These are phyloP conservation scores for Aeoliscus strigatus DNA, from an alignment of 2,797 vertebrate species.

Conservation along the genomic window DNA sequence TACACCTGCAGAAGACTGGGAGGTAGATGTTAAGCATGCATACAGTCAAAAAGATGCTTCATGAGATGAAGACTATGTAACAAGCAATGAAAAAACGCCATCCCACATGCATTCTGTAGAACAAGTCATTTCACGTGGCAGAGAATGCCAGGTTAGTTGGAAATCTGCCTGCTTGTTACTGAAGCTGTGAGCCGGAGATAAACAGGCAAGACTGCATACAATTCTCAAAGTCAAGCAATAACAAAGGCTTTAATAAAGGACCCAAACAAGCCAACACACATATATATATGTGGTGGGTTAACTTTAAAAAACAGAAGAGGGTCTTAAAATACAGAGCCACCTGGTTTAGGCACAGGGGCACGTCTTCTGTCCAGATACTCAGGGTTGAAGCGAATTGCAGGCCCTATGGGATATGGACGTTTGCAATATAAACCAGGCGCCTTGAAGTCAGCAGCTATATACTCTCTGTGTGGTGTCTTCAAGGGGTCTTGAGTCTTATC, in stretches of 20 bases:
- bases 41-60: conserved; percentile 32
- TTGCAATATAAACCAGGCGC: conserved; percentile 44
- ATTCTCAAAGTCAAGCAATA: conserved; percentile 35
- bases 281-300: conserved; percentile 18
- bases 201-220: conserved; percentile 45
- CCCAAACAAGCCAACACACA: conserved; percentile 28
- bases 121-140: conserved; percentile 26
- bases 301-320: conserved; percentile 28
- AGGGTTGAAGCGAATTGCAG: conserved; percentile 74
- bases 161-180: conserved; percentile 30
- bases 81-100: conserved; percentile 28
- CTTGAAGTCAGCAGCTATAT: conserved; percentile 27
- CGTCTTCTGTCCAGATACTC: conserved; percentile 76
- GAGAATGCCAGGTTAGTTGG: conserved; percentile 43
- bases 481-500: conserved; percentile 13
- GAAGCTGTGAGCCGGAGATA: conserved; percentile 36
- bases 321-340: conserved; percentile 60
- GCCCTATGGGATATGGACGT: conserved; percentile 71
- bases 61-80: conserved; percentile 17
- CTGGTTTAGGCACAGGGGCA: conserved; percentile 68
- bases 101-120: conserved; percentile 36
- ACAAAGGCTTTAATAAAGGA: conserved; percentile 19
- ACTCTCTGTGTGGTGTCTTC: conserved; percentile 5
- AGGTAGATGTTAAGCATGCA: conserved; percentile 46
- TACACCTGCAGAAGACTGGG: conserved; percentile 15